Conservation (phyloP, 2,888 invertebrate species). For the Parnassius mnemosyne region DNA sequence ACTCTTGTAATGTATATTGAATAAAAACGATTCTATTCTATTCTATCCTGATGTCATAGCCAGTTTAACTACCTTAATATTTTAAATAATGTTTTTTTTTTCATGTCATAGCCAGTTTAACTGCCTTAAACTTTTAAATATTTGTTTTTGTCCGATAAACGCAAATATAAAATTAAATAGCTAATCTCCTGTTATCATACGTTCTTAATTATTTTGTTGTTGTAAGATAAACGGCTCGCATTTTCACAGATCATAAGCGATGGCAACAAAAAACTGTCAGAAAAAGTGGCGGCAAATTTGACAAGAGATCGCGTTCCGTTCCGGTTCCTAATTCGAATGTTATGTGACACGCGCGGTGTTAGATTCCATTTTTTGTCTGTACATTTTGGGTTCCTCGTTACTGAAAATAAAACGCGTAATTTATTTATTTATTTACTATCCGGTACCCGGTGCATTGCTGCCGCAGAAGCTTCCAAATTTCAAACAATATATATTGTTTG, state of each 20-base stretch:
- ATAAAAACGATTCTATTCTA: too few species aligned
- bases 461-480: too few species aligned
- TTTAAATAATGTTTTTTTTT: too few species aligned
- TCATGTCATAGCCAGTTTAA: too few species aligned
- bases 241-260: constrained; percentile 10
- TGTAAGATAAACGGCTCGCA: not conserved
- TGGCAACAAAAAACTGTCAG: not conserved
- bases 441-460: too few species aligned
- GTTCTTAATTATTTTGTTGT: not conserved
- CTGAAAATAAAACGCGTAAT: not conserved
- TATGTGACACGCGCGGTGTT: constrained; percentile 22
- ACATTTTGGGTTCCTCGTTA: constrained; percentile 12
- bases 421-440: too few species aligned
- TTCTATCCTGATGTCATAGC: too few species aligned
- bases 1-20: too few species aligned
- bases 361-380: constrained; percentile 19
- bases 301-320: constrained; percentile 20
- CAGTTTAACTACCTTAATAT: too few species aligned
- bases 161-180: not conserved
- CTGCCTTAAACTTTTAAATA: too few species aligned
- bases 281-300: constrained; percentile 23
- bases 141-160: too few species aligned
- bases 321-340: constrained; percentile 24
- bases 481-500: too few species aligned
- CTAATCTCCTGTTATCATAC: not conserved